Base-by-base conservation (phyloP, 2,888 invertebrate genomes). In the Branchipolynoe longqiensis region DNA sequence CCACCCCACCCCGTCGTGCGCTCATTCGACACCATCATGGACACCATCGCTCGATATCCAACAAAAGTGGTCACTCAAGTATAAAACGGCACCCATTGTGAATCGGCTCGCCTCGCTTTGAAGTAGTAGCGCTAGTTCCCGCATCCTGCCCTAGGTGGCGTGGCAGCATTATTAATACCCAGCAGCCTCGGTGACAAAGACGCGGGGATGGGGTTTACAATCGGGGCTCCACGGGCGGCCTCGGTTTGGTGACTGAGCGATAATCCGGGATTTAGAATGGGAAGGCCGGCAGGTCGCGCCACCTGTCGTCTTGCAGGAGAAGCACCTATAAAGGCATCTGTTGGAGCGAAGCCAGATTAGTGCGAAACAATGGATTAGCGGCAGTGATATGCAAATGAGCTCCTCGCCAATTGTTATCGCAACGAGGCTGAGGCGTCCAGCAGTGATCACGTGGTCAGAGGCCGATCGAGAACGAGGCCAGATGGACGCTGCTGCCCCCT, bases 241-340 rank as follows among this genome's bases (percentile, higher is more conserved):
- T 78, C 78, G 78, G 41, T 78, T 78, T 78, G 48, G 69, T 33
- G 48, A 48, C 48, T 78, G 78, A 28, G 78, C 78, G 78, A 78
- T 78, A 78, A 78, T 78, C 78, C 78, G 54, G 78, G 78, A 78
- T 78, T 78, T 78, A 48, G 78, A 69, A 38, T 69, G 69, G 69
- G 69, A 69, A 69, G 69, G 69, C 33, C 69, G 38, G 12, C n/a
- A 38, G 36, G 22, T 48, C 12, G 41, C 25, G 31, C 78, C 78
- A 78, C 78, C 78, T 78, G 78, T 78, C 78, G 78, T 41, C 14
- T 22, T 12, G 12, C 48, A 12, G 41, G 69, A 22, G 69, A 69
- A 69, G 8, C 69, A 69, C 69, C 69, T 38, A 69, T 69, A 78
- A 78, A 41, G 78, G 78, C 78, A 78, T 78, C 78, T 78, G 78